Conservation (phyloP, 2,797 vertebrate species). For the Decapterus maruadsi region DNA sequence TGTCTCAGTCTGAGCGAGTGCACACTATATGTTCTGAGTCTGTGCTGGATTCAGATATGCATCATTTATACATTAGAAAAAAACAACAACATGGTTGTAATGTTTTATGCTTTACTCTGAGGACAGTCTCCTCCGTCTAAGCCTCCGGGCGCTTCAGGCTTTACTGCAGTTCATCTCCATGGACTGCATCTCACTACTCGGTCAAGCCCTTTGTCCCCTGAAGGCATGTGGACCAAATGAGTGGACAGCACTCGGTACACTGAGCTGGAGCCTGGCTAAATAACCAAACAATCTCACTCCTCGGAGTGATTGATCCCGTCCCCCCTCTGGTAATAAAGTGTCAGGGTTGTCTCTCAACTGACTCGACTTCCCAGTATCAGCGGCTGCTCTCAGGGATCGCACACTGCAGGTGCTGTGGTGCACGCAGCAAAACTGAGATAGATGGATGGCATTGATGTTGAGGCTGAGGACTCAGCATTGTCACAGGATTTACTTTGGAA, state of each 20-base stretch:
- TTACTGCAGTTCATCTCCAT: slow-evolving; percentile 38
- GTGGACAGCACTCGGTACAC: not conserved
- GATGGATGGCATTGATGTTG: slow-evolving; percentile 17
- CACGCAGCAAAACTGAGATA: slow-evolving; percentile 25
- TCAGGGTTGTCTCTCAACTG: slow-evolving; percentile 7
- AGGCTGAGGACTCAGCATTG: slow-evolving; percentile 39
- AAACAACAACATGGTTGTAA: not conserved
- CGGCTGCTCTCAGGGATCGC: slow-evolving; percentile 13
- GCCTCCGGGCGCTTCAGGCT: too few species aligned
- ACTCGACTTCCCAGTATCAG: slow-evolving; percentile 20
- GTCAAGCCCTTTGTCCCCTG: slow-evolving; percentile 26
- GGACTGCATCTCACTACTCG: slow-evolving; percentile 34
- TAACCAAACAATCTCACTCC: not conserved
- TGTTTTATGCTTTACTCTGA: not conserved
- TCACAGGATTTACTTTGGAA: slow-evolving; percentile 37
- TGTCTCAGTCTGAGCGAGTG: not conserved
- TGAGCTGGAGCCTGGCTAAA: slow-evolving; percentile 9
- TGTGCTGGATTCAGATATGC: not conserved
- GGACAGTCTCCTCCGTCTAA: too few species aligned
- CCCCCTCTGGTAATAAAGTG: slow-evolving; percentile 31
- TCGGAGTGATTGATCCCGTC: slow-evolving; percentile 34
- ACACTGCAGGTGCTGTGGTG: slow-evolving; percentile 20
- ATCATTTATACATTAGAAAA: slow-evolving; percentile 8
- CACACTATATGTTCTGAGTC: not conserved
- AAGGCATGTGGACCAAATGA: not conserved